A percentile compares a stretch with the other conserved stretches of the same genome.
Conservation (phyloP, 2,888 invertebrate species). For the Timema podura region DNA sequence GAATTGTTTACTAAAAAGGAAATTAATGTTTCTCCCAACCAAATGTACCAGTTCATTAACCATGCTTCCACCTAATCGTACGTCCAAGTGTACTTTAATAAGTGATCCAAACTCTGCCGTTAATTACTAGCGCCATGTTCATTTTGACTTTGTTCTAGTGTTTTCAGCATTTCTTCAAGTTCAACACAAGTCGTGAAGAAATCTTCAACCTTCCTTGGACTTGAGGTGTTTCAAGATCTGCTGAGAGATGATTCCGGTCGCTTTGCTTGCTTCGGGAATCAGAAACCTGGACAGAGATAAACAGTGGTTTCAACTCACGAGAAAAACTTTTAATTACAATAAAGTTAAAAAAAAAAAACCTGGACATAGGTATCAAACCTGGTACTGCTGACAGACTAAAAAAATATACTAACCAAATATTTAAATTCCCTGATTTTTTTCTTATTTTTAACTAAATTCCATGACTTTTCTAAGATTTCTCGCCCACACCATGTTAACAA, state of each 20-base stretch:
- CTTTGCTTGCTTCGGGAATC: conserved; percentile 86
- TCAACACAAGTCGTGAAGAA: too few relatives aligned
- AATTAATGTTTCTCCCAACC: too few relatives aligned
- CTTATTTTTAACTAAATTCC: background rate
- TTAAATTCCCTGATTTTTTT: background rate
- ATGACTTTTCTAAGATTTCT: background rate
- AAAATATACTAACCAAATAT: background rate
- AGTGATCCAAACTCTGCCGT: too few relatives aligned
- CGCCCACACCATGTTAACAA: background rate
- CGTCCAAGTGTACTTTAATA: too few relatives aligned
- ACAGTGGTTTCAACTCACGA: background rate
- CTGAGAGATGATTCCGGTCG: conserved; percentile 84
- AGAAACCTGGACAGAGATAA: conserved; percentile 57
- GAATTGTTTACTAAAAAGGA: too few relatives aligned
- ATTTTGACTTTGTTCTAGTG: too few relatives aligned
- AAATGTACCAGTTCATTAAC: too few relatives aligned
- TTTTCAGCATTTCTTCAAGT: too few relatives aligned
- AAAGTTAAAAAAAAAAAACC: too few relatives aligned
- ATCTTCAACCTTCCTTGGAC: conserved; percentile 26
- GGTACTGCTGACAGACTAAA: background rate
- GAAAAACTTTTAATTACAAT: background rate
- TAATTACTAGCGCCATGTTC: too few relatives aligned
- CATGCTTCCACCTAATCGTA: too few relatives aligned
- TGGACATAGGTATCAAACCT: background rate
- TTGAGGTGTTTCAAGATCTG: conserved; percentile 70